A percentile compares a stretch with the other conserved stretches of the same genome.
phyloP scores from a whole-genome alignment of 1,140 invertebrate genomes.

The Drosophila navojoa region DNA sequence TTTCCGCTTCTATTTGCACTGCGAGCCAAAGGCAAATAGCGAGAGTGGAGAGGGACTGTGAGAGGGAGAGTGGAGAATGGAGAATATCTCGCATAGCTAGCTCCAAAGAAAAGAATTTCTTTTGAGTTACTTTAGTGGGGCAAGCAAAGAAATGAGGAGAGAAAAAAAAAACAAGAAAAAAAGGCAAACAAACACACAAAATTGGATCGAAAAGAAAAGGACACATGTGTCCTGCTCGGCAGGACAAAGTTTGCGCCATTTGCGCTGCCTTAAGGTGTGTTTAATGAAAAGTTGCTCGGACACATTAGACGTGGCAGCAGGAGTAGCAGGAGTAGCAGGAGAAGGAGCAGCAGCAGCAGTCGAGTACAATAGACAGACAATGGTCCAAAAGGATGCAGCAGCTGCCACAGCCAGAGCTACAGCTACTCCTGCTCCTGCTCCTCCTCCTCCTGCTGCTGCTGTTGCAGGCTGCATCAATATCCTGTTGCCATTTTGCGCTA shows the following conservation, averaged over 20 bases:
- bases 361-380: slow-evolving; percentile 56
- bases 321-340: not conserved
- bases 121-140: slow-evolving; percentile 61
- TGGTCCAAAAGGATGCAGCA: slow-evolving; percentile 53
- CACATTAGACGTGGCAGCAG: slow-evolving; percentile 26
- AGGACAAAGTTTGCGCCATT: slow-evolving; percentile 63
- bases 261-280: slow-evolving; percentile 65
- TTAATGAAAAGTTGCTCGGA: slow-evolving; percentile 65
- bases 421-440: not conserved
- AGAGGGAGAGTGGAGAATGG: no score
- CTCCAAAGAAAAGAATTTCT: slow-evolving; percentile 62
- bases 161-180: not conserved
- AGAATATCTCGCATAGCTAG: slow-evolving; percentile 36
- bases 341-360: not conserved
- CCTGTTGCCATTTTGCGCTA: slow-evolving; percentile 70
- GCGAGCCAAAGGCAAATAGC: slow-evolving; percentile 46
- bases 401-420: slow-evolving; percentile 23
- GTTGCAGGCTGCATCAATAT: slow-evolving; percentile 63
- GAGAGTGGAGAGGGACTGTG: not conserved
- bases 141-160: not conserved
- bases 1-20: slow-evolving; percentile 68
- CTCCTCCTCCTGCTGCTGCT: slow-evolving; percentile 3
- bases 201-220: slow-evolving; percentile 31
- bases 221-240: slow-evolving; percentile 48
- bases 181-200: not conserved